Percentiles rank a stretch among this genome's conserved stretches.
phyloP scores from a whole-genome alignment of 1,140 invertebrate genomes.

The Phenacoccus solenopsis region DNA sequence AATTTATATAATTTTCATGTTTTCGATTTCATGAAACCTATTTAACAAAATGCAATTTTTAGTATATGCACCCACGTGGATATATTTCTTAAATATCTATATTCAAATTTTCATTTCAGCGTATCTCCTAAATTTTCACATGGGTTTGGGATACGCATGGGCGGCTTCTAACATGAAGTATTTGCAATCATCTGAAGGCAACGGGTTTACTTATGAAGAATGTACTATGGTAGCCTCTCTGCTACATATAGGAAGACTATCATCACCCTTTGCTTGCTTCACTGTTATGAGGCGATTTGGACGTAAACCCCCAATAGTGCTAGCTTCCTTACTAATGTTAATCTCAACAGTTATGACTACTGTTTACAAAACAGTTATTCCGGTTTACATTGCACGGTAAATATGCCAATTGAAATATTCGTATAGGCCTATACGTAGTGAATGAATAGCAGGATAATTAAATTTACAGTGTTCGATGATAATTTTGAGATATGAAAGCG shows the following conservation, averaged over 20 bases:
- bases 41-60: too few relatives aligned
- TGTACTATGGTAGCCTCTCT: background rate
- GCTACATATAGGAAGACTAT: background rate
- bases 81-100: too few relatives aligned
- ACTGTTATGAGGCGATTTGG: background rate
- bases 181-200: background rate
- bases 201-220: background rate
- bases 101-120: background rate
- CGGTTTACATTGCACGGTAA: background rate
- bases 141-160: background rate
- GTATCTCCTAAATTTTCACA: background rate
- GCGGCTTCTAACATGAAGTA: background rate
- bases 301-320: background rate
- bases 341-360: background rate
- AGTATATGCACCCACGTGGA: too few relatives aligned
- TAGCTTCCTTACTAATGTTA: background rate
- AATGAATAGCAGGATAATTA: too few relatives aligned
- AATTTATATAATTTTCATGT: too few relatives aligned
- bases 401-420: too few relatives aligned
- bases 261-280: background rate
- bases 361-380: background rate
- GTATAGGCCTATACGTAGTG: too few relatives aligned
- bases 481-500: too few relatives aligned
- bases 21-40: too few relatives aligned
- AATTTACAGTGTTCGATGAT: too few relatives aligned